A percentile compares a stretch with the other conserved stretches of the same genome.
Conservation (phyloP, 1,140 invertebrate species). For the Drosophila elegans region DNA sequence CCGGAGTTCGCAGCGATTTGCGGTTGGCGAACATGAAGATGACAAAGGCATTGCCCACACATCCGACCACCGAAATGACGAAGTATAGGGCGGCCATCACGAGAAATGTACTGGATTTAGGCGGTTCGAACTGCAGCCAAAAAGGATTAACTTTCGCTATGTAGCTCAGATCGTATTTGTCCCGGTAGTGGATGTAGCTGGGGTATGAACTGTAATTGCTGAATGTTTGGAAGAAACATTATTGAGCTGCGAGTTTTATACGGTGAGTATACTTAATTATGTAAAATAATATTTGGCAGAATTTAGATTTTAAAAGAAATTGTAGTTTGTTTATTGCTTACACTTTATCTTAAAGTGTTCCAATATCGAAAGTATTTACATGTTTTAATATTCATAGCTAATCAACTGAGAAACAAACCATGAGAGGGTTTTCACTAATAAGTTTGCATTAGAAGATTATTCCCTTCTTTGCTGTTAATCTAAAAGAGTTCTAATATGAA, state of each 20-base stretch:
- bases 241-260: no score
- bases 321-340: no score
- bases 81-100: constrained; percentile 87
- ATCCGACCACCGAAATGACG: constrained; percentile 87
- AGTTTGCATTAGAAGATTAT: no score
- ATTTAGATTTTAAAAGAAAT: no score
- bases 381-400: no score
- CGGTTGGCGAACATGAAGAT: constrained; percentile 87
- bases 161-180: constrained; percentile 85
- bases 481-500: no score
- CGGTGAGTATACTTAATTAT: neutral
- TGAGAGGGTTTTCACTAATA: no score
- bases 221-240: neutral
- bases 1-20: constrained; percentile 89
- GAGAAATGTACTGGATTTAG: constrained; percentile 86
- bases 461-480: no score
- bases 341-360: no score
- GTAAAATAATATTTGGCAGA: no score
- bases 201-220: constrained; percentile 64
- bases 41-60: constrained; percentile 88
- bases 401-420: no score
- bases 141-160: constrained; percentile 88
- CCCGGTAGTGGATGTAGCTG: constrained; percentile 71
- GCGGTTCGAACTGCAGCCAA: constrained; percentile 88
- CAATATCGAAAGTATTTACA: no score